Evolutionary conservation across 2,888 invertebrate species (phyloP).

Genomic region (Perdita meconis): DNA sequence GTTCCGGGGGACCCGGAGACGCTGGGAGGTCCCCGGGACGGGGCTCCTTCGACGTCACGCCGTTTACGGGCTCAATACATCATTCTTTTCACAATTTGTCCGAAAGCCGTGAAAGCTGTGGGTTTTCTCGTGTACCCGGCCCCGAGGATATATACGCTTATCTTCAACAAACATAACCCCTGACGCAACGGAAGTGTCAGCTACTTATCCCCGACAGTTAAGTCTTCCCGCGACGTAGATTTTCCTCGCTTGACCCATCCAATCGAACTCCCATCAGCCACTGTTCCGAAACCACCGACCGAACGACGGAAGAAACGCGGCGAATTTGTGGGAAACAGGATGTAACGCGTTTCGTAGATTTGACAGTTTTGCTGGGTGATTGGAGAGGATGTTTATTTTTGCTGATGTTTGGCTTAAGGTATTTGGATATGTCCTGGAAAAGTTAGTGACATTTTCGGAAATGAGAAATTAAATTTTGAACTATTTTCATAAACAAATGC

Average conservation of each 20-base stretch:
- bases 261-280: constrained; percentile 33
- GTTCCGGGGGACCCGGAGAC: constrained; percentile 58
- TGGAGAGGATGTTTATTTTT: constrained; percentile 13
- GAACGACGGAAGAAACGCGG: constrained; percentile 1
- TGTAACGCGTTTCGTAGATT: constrained; percentile 41
- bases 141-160: constrained; percentile 33
- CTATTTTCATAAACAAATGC: no score
- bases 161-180: constrained; percentile 31
- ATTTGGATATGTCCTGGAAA: no score
- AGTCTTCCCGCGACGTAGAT: constrained; percentile 61
- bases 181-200: constrained; percentile 73
- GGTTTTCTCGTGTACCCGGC: constrained; percentile 52
- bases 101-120: constrained; percentile 78
- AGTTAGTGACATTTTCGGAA: no score
- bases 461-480: no score
- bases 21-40: constrained; percentile 76
- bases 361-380: constrained; percentile 17
- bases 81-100: constrained; percentile 81
- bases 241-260: constrained; percentile 70
- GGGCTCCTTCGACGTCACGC: constrained; percentile 70
- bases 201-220: constrained; percentile 77
- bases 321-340: constrained; percentile 49
- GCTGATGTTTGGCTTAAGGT: background rate
- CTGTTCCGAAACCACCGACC: constrained; percentile 11
- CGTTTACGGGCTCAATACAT: constrained; percentile 77